Evolutionary conservation across 2,113 vertebrate genomes (phyloP).

Genomic region (Pangasianodon gigas): DNA sequence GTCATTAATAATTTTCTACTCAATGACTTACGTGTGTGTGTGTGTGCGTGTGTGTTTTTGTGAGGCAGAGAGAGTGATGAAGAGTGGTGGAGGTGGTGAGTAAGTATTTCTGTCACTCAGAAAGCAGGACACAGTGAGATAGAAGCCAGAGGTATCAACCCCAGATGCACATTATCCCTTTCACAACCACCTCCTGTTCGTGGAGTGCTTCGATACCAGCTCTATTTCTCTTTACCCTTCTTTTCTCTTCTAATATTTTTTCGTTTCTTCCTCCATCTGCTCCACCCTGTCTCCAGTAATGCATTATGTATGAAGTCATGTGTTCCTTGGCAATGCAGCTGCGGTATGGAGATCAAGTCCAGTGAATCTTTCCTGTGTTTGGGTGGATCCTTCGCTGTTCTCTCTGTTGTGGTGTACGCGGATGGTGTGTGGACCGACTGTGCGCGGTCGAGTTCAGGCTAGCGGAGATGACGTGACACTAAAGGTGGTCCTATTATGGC

Average conservation of each 20-base stretch:
- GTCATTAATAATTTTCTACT: neutral
- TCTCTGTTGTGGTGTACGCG: neutral
- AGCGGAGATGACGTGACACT: neutral
- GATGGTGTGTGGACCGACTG: neutral
- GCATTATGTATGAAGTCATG: neutral
- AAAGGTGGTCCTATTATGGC: constrained; percentile 11
- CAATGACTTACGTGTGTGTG: neutral
- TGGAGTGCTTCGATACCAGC: neutral
- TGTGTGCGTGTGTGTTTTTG: constrained; percentile 38
- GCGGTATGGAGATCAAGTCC: neutral
- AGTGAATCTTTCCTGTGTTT: neutral
- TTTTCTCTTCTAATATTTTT: neutral
- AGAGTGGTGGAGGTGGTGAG: constrained; percentile 57
- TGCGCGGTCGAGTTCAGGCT: neutral
- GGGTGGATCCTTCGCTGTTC: neutral
- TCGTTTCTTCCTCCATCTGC: neutral
- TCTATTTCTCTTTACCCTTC: neutral
- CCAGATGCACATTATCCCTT: constrained; percentile 36
- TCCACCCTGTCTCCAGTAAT: neutral
- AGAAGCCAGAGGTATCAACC: constrained; percentile 51
- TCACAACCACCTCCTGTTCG: neutral
- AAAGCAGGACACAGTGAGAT: constrained; percentile 43
- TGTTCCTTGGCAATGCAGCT: neutral
- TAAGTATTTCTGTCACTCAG: constrained; percentile 54
- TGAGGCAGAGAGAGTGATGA: constrained; percentile 55